Evolutionary conservation across 2,888 invertebrate genomes (phyloP).

Genomic region (Monopis laevigella): DNA sequence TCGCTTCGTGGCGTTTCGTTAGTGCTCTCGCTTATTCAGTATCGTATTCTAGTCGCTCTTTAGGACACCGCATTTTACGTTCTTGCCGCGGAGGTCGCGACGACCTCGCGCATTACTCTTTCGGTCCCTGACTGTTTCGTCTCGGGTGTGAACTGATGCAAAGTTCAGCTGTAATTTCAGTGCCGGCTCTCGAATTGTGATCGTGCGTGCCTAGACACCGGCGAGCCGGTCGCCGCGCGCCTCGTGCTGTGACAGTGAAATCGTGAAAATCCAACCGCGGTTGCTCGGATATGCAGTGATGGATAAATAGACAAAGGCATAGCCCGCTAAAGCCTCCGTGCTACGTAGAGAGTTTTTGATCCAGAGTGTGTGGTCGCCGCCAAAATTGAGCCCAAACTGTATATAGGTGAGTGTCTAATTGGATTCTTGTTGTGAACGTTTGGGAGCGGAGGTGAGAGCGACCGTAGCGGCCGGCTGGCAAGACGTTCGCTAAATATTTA

Average conservation of each 20-base stretch:
- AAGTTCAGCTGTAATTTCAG: constrained; percentile 14
- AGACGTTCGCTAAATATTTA: constrained; percentile 51
- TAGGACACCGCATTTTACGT: constrained; percentile 52
- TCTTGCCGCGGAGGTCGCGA: constrained; percentile 55
- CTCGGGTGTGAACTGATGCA: constrained; percentile 27
- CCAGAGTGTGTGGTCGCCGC: constrained; percentile 49
- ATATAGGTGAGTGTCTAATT: constrained; percentile 52
- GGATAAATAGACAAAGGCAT: constrained; percentile 55
- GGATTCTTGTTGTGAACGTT: constrained; percentile 4
- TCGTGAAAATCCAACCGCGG: constrained; percentile 53
- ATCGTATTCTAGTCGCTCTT: constrained; percentile 46
- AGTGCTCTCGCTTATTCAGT: constrained; percentile 36
- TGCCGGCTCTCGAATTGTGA: constrained; percentile 30
- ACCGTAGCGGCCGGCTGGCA: constrained; percentile 27
- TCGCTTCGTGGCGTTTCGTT: constrained; percentile 47
- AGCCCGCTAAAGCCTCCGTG: constrained; percentile 36
- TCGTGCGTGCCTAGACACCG: constrained; percentile 47
- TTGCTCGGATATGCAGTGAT: constrained; percentile 67
- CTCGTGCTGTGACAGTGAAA: constrained; percentile 62
- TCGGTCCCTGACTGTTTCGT: constrained; percentile 41
- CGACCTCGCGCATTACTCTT: constrained; percentile 39
- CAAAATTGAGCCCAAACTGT: constrained; percentile 67
- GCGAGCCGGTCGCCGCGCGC: constrained; percentile 36
- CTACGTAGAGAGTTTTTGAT: constrained; percentile 39
- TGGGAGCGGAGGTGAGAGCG: constrained; percentile 18